These are phyloP conservation scores for Cryptocephalus primarius DNA, from an alignment of 2,888 invertebrate genomes.

Conservation along the genomic window DNA sequence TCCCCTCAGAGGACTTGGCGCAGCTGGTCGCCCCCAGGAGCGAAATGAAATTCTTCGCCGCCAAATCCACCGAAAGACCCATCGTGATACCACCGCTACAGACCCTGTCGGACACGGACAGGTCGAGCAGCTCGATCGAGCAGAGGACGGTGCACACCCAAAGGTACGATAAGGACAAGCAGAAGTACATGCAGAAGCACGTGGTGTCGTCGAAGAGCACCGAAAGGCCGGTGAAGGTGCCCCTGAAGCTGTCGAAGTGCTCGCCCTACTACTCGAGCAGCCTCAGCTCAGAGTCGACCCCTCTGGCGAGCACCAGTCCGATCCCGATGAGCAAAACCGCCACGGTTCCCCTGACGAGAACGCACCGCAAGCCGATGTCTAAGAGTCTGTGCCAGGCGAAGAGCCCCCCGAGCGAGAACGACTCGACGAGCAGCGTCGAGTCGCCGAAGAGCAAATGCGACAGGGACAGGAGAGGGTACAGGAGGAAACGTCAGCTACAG, in stretches of 20 bases:
- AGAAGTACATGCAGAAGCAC: constrained; percentile 28
- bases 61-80: constrained; percentile 43
- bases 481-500: constrained; percentile 52
- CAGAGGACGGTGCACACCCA: constrained; percentile 35
- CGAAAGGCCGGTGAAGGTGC: constrained; percentile 36
- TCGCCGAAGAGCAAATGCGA: constrained; percentile 47
- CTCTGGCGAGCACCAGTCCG: constrained; percentile 46
- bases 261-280: constrained; percentile 69
- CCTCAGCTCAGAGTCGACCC: constrained; percentile 62
- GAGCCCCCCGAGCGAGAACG: constrained; percentile 64
- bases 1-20: constrained; percentile 33
- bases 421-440: constrained; percentile 62
- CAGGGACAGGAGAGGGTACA: constrained; percentile 51
- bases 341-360: constrained; percentile 34
- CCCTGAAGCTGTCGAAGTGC: constrained; percentile 51
- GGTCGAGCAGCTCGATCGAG: constrained; percentile 41
- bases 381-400: constrained; percentile 51
- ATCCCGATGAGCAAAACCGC: constrained; percentile 53
- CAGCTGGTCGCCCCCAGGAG: constrained; percentile 19
- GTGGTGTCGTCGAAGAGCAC: constrained; percentile 24
- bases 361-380: constrained; percentile 41
- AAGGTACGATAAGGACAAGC: constrained; percentile 33
- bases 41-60: constrained; percentile 31
- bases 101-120: constrained; percentile 39
- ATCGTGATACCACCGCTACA: constrained; percentile 40